Percentiles rank a stretch among this genome's conserved stretches.
Conservation (phyloP, 2,888 invertebrate species). For the Pachycephus smyrnensis region DNA sequence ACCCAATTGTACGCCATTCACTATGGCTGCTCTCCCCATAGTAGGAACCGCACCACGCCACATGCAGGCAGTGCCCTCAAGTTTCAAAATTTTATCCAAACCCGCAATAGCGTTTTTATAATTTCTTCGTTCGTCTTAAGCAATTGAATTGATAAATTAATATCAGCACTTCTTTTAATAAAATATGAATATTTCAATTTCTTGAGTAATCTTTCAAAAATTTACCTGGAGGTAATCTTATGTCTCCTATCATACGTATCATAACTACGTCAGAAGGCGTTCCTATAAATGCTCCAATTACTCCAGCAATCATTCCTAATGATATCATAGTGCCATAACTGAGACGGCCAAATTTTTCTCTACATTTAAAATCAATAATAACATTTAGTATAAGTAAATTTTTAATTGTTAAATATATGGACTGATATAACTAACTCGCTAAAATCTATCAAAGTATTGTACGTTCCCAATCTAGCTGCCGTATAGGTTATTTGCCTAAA, state of each 20-base stretch:
- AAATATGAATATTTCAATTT: not conserved
- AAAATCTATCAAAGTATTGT: constrained; percentile 71
- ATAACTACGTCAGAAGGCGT: constrained; percentile 73
- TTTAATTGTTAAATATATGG: not conserved
- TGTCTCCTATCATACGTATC: constrained; percentile 76
- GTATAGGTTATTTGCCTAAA: constrained; percentile 77
- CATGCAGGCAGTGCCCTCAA: constrained; percentile 73
- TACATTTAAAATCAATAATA: constrained; percentile 14
- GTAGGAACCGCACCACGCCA: constrained; percentile 71
- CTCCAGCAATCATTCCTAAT: constrained; percentile 73
- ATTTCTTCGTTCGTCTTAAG: constrained; percentile 68
- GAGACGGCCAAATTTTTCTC: constrained; percentile 34
- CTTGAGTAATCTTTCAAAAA: not conserved
- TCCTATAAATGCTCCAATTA: constrained; percentile 74
- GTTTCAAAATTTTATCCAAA: constrained; percentile 69
- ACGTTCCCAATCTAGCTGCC: constrained; percentile 75
- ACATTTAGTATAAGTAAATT: not conserved
- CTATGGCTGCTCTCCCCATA: constrained; percentile 72
- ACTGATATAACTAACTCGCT: constrained; percentile 6
- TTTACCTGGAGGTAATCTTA: constrained; percentile 67
- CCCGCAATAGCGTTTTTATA: constrained; percentile 74
- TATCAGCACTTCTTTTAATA: not conserved
- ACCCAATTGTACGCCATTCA: constrained; percentile 76
- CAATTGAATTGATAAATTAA: constrained; percentile 7
- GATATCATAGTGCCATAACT: constrained; percentile 40